Base-by-base conservation (phyloP, 2,113 vertebrate genomes). In the Chlamydotis undulata region DNA sequence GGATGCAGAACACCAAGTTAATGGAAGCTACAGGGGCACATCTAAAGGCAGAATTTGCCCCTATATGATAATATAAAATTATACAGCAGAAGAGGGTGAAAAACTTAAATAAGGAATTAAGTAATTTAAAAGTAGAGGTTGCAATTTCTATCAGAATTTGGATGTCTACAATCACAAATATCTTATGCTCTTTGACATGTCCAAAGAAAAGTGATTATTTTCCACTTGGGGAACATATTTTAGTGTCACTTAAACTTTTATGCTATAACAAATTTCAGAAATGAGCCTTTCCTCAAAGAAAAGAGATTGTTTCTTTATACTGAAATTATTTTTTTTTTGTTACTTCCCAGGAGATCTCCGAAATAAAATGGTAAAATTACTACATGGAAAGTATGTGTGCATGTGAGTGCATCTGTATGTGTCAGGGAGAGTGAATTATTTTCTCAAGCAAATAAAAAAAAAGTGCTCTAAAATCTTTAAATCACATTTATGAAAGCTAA, bases 151-250 rank as follows among this genome's bases (percentile, higher is more conserved):
- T 64, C 88, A 92, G 88, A 96, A 97, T 94, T 74, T 94, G 83
- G 96, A 96, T 91, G 80, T 86, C 89, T 86, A 41, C n/a, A 37
- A 90, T 87, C 95, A 60, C 80, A 97, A 96, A 92, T 93, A 60
- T 33, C 49, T 94, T 87, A 80, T 87, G 79, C 70, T 94, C 59
- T 94, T 89, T 94, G 76, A 88, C 83, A 90, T 64, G 77, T 79
- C 92, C 94, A 94, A 92, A 93, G 80, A 97, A 96, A 96, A 96
- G 96, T 88, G 56, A 97, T 93, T 68, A 92, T 97, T 97, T 97
- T 97, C 95, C 87, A 96, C 90, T 96, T 50, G 31, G 93, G 95
- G 87, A 96, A 93, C 45, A 52, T 79, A 94, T 87, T 96, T 84
- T 92, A 91, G 61, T 64, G 91, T 95, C 91, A 91, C 85, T 96